phyloP scores from a whole-genome alignment of 2,888 invertebrate genomes.

The Coecobrya sp. region DNA sequence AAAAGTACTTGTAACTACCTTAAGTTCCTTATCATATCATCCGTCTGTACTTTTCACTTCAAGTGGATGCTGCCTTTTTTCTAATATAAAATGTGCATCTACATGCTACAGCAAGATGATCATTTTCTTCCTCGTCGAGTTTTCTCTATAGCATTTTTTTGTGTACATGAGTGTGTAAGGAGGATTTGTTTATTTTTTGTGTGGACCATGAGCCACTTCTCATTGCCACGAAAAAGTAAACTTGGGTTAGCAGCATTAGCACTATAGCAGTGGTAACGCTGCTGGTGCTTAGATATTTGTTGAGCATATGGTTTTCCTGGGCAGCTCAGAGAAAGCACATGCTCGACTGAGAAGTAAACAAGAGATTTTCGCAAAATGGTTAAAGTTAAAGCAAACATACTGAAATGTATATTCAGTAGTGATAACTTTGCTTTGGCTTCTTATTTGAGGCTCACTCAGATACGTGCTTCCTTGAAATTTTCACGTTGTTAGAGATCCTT shows the following conservation, averaged over 20 bases:
- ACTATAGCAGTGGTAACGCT: no score
- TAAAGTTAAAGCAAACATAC: background rate
- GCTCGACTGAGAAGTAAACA: constrained; percentile 19
- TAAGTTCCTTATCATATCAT: no score
- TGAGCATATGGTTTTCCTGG: constrained; percentile 26
- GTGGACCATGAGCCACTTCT: constrained; percentile 64
- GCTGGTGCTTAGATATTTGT: background rate
- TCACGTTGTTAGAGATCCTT: background rate
- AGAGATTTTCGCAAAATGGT: constrained; percentile 43
- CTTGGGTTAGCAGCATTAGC: constrained; percentile 10
- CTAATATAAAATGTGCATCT: no score
- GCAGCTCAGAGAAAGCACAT: background rate
- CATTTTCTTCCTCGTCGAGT: constrained; percentile 5
- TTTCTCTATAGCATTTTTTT: background rate
- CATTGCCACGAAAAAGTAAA: constrained; percentile 66
- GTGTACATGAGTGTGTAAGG: no score
- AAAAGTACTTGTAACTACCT: no score
- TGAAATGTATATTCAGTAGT: background rate
- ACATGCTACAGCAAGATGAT: background rate
- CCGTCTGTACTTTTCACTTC: no score
- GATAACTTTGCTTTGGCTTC: background rate
- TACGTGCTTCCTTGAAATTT: constrained; percentile 9
- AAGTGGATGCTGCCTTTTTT: background rate
- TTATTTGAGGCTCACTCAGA: background rate
- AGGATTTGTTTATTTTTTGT: constrained; percentile 16